phyloP scores from a whole-genome alignment of 2,797 vertebrate genomes.

The Clarias pachynema region DNA sequence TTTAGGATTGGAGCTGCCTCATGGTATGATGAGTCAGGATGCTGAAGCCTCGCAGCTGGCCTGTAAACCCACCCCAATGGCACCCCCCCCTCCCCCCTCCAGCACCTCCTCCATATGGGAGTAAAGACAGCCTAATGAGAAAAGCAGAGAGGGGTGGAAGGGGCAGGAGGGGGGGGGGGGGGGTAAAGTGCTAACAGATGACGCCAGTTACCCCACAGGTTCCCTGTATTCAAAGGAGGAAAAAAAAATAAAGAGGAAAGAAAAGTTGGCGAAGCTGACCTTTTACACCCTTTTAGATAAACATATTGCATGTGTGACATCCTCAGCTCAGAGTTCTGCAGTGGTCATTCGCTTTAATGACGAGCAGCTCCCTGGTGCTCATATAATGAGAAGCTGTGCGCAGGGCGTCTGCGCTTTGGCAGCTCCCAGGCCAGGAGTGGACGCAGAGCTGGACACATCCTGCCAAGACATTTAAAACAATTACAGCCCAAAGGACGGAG shows the following conservation, averaged over 20 bases:
- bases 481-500: conserved; percentile 37
- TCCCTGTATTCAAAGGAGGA: conserved; percentile 26
- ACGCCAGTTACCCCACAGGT: conserved; percentile 43
- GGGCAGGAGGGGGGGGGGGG: conserved; percentile 24
- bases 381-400: conserved; percentile 25
- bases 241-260: background rate
- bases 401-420: conserved; percentile 24
- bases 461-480: conserved; percentile 55
- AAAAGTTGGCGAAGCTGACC: conserved; percentile 1
- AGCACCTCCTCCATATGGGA: conserved; percentile 36
- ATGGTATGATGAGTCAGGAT: conserved; percentile 49
- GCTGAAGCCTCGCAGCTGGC: conserved; percentile 54
- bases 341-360: conserved; percentile 38
- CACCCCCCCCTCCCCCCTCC: conserved; percentile 35
- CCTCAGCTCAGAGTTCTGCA: conserved; percentile 31
- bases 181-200: conserved; percentile 75
- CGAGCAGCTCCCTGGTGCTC: conserved; percentile 10
- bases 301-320: conserved; percentile 31
- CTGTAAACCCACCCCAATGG: conserved; percentile 48
- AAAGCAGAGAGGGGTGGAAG: conserved; percentile 58
- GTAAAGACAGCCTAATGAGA: conserved; percentile 61
- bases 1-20: conserved; percentile 36
- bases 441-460: conserved; percentile 29
- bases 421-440: conserved; percentile 21
- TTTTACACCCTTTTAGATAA: conserved; percentile 44